Percentiles rank a stretch among this genome's conserved stretches.
These are phyloP conservation scores for Buathra laborator DNA, from an alignment of 2,888 invertebrate genomes.

Conservation along the genomic window DNA sequence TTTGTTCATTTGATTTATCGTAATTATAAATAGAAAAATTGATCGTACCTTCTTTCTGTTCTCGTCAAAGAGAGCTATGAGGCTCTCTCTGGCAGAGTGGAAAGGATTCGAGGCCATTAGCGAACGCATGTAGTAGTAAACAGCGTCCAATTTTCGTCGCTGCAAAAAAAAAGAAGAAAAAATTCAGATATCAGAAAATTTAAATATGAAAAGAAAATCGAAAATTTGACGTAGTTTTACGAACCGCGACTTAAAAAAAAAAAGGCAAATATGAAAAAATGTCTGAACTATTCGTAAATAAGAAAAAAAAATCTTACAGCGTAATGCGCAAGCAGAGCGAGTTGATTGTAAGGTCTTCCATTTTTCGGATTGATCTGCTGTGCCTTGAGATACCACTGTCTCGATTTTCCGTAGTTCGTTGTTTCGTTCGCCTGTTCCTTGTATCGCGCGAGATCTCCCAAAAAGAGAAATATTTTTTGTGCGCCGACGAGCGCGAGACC, in stretches of 20 bases:
- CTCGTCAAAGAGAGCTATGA: constrained; percentile 96
- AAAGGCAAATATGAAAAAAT: constrained; percentile 2
- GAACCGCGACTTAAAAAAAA: background rate
- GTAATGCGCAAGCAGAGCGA: constrained; percentile 95
- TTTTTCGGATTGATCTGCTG: constrained; percentile 97
- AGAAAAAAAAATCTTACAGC: constrained; percentile 86
- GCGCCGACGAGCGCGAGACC: constrained; percentile 93
- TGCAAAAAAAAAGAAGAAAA: constrained; percentile 84
- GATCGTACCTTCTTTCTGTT: constrained; percentile 93
- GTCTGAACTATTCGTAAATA: constrained; percentile 4
- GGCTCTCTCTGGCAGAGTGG: constrained; percentile 95
- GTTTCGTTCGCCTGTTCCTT: constrained; percentile 94
- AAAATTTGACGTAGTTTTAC: background rate
- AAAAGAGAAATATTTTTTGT: constrained; percentile 94
- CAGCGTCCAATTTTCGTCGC: constrained; percentile 97
- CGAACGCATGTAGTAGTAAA: constrained; percentile 98
- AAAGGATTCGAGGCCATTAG: constrained; percentile 97
- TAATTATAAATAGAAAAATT: constrained; percentile 32
- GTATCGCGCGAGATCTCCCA: constrained; percentile 97
- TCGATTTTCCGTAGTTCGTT: constrained; percentile 92
- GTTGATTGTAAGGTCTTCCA: constrained; percentile 97
- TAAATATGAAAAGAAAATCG: background rate
- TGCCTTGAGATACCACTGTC: constrained; percentile 96
- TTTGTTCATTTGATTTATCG: constrained; percentile 85
- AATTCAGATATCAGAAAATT: background rate